phyloP scores from a whole-genome alignment of 1,140 invertebrate genomes.

The Formica selysi region DNA sequence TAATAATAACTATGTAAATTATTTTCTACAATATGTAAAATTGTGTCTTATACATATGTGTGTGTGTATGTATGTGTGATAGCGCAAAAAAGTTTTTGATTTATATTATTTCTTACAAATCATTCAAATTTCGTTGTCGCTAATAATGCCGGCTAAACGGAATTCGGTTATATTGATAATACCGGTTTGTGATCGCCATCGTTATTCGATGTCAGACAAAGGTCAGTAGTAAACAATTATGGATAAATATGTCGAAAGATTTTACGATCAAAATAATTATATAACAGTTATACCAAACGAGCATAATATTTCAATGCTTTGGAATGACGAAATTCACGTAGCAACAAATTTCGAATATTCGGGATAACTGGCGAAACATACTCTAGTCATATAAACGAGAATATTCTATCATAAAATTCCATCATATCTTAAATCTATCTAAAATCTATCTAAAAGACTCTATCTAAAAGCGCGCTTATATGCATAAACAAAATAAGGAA shows the following conservation, averaged over 20 bases:
- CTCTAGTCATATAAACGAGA: not conserved
- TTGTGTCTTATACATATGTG: not conserved
- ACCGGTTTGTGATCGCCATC: not conserved
- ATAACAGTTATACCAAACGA: not conserved
- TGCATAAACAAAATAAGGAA: not conserved
- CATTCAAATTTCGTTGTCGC: no score
- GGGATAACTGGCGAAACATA: not conserved
- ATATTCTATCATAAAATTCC: no score
- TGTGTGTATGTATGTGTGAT: not conserved
- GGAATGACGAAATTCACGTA: not conserved
- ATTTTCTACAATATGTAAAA: not conserved
- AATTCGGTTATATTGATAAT: not conserved
- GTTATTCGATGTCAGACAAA: not conserved
- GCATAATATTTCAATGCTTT: not conserved
- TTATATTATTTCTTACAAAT: not conserved
- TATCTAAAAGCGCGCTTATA: not conserved
- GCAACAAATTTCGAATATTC: not conserved
- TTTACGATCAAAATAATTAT: not conserved
- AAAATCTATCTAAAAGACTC: no score
- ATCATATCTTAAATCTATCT: no score
- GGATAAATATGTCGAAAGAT: not conserved
- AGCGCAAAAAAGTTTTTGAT: not conserved
- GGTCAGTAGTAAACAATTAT: slow-evolving; percentile 35
- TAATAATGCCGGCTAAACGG: not conserved
- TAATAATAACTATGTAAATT: slow-evolving; percentile 5